These are phyloP conservation scores for Rafetus swinhoei DNA, from an alignment of 2,113 vertebrate species.

Conservation along the genomic window DNA sequence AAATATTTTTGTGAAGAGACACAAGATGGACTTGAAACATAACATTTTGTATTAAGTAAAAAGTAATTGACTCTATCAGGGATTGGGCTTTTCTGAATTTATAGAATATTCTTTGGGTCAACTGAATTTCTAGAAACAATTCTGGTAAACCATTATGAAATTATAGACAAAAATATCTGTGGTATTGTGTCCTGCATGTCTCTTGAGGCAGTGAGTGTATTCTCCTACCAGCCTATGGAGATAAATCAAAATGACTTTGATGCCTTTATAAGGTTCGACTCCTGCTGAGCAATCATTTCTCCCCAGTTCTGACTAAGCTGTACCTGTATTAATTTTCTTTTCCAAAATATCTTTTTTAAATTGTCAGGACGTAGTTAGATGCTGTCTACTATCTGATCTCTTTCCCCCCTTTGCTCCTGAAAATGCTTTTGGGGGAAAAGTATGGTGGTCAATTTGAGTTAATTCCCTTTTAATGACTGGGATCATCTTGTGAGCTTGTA, in stretches of 20 bases:
- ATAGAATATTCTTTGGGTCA: neutral
- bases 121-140: neutral
- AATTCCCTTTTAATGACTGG: neutral
- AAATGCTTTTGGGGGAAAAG: neutral
- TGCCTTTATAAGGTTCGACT: neutral
- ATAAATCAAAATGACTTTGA: neutral
- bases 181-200: neutral
- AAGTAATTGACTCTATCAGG: neutral
- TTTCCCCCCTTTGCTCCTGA: fast-evolving
- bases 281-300: neutral
- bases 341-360: neutral
- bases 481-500: neutral
- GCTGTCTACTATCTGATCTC: neutral
- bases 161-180: neutral
- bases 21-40: neutral
- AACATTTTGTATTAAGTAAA: neutral
- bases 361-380: neutral
- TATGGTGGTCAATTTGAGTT: neutral
- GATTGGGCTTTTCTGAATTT: neutral
- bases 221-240: neutral
- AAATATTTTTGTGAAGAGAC: fast-evolving
- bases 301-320: neutral
- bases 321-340: neutral
- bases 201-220: neutral
- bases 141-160: neutral